These are phyloP conservation scores for Vanessa tameamea DNA, from an alignment of 1,140 invertebrate genomes.

Conservation along the genomic window DNA sequence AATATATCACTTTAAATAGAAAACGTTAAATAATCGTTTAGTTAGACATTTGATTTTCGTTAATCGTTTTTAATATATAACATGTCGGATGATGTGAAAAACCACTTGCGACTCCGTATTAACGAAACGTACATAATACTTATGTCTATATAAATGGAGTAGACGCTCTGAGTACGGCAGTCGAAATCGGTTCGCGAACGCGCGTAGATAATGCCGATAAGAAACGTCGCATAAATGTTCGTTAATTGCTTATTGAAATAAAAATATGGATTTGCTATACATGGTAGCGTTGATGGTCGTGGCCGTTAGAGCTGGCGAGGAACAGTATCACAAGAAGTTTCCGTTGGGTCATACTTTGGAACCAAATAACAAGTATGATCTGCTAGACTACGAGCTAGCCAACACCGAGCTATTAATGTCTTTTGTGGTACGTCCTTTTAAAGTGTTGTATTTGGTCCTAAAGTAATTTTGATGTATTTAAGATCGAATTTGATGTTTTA, in stretches of 20 bases:
- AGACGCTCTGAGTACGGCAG: slow-evolving; percentile 60
- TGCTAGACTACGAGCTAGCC: slow-evolving; percentile 45
- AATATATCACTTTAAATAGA: no score
- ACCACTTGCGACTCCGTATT: neutral
- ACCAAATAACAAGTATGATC: slow-evolving; percentile 40
- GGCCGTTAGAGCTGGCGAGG: slow-evolving; percentile 35
- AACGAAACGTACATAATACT: slow-evolving; percentile 48
- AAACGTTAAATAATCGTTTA: no score
- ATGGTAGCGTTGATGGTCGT: slow-evolving; percentile 45
- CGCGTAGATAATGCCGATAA: slow-evolving; percentile 58
- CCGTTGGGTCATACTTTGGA: slow-evolving; percentile 35
- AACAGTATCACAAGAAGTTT: slow-evolving; percentile 15
- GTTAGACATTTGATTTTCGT: no score
- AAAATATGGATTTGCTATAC: slow-evolving; percentile 47
- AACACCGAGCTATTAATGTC: slow-evolving; percentile 59
- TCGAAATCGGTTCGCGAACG: slow-evolving; percentile 68
- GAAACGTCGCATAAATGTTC: slow-evolving; percentile 18
- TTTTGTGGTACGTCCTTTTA: slow-evolving; percentile 62
- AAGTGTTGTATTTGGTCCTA: neutral
- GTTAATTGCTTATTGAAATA: slow-evolving; percentile 31
- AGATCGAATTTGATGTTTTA: neutral
- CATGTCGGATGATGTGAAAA: neutral
- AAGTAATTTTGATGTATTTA: no score
- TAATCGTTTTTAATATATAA: neutral
- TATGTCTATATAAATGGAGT: slow-evolving; percentile 71